Evolutionary conservation across 1,140 invertebrate species (phyloP).

Genomic region (Tetramorium parvispinum): DNA sequence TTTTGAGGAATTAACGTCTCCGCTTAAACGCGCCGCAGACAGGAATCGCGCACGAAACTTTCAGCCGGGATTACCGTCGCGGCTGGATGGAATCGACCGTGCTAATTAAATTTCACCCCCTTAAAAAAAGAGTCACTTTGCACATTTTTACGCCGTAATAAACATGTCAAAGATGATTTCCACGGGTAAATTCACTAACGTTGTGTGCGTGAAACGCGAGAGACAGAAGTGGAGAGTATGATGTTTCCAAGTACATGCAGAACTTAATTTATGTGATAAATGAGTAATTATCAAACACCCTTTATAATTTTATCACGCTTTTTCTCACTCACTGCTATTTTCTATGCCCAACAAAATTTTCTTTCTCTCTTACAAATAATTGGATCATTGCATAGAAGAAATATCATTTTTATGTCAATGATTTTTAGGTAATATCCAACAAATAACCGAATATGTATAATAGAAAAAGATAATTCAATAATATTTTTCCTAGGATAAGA

Average conservation of each 20-base stretch:
- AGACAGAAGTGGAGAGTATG: background rate
- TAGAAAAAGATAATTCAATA: background rate
- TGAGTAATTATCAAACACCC: background rate
- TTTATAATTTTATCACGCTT: background rate
- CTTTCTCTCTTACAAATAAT: background rate
- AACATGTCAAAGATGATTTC: background rate
- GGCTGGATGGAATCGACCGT: slow-evolving; percentile 37
- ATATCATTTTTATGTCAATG: background rate
- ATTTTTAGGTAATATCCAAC: background rate
- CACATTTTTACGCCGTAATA: background rate
- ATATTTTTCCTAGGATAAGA: background rate
- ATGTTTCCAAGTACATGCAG: background rate
- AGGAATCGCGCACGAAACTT: slow-evolving; percentile 53
- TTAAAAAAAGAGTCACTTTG: slow-evolving; percentile 4
- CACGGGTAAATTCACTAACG: background rate
- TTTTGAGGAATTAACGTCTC: slow-evolving; percentile 64
- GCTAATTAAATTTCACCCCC: slow-evolving; percentile 66
- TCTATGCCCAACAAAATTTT: background rate
- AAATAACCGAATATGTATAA: background rate
- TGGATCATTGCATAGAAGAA: background rate
- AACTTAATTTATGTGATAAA: background rate
- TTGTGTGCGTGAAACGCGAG: background rate
- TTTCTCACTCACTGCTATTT: background rate
- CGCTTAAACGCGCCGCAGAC: slow-evolving; percentile 26
- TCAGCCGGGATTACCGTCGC: slow-evolving; percentile 48